Percentiles rank a stretch among this genome's conserved stretches.
phyloP scores from a whole-genome alignment of 2,797 vertebrate genomes.

The Carapus acus region DNA sequence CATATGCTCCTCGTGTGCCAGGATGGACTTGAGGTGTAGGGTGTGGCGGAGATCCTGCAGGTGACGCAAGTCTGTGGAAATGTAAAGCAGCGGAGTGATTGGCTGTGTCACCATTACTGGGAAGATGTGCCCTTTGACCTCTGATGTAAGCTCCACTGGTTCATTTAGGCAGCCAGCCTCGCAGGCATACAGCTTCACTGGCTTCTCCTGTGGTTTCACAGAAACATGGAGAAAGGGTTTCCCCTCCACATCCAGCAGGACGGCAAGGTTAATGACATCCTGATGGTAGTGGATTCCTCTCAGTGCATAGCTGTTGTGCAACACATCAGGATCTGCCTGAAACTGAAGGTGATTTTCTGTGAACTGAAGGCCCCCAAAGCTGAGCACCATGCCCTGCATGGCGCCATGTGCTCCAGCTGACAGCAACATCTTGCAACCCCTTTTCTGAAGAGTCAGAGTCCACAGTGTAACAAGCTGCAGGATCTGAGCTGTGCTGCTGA shows the following conservation, averaged over 20 bases:
- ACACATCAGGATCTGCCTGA: constrained; percentile 89
- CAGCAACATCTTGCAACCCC: constrained; percentile 89
- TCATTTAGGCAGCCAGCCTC: constrained; percentile 94
- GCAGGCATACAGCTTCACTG: constrained; percentile 86
- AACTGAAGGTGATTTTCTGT: constrained; percentile 98
- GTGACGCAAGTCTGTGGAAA: constrained; percentile 89
- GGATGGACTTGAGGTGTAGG: constrained; percentile 90
- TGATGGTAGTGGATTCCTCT: constrained; percentile 91
- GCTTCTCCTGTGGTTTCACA: constrained; percentile 84
- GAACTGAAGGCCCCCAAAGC: constrained; percentile 96
- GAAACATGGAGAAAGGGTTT: constrained; percentile 92
- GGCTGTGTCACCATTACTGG: constrained; percentile 95
- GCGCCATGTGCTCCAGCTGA: constrained; percentile 84
- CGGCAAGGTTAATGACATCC: constrained; percentile 86
- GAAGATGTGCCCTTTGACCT: constrained; percentile 84
- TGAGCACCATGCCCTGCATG: constrained; percentile 94
- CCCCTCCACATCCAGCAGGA: constrained; percentile 81
- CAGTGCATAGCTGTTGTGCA: constrained; percentile 94
- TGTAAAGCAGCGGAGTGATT: constrained; percentile 91
- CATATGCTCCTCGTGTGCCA: constrained; percentile 99
- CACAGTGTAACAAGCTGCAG: constrained; percentile 91
- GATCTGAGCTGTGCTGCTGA: constrained; percentile 77
- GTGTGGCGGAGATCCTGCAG: constrained; percentile 93
- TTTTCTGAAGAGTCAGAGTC: constrained; percentile 91
- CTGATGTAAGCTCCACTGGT: constrained; percentile 90